Evolutionary conservation across 2,113 vertebrate genomes (phyloP), one percentile per base, ranked within the genome.

Genomic region (Grallaria varia): DNA sequence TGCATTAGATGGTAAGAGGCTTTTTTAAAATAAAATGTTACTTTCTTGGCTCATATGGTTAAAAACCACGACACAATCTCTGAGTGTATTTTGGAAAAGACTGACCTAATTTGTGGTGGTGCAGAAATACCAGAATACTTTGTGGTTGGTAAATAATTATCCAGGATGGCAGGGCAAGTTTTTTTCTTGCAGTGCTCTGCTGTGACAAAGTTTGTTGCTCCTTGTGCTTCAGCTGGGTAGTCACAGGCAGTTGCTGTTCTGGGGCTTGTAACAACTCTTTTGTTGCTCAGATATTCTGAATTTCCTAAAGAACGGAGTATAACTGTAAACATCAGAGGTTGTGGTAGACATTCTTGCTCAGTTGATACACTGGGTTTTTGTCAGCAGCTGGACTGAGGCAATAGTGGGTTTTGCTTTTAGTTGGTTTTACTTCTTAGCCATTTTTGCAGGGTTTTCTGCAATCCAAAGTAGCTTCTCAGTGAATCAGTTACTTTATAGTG

Each of bases 111-210:
- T 69, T 45, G 58, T 90, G 66, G 72, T 85, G 53, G 40, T 77
- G 50, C 67, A 92, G 88, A 84, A 94, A 39, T 90, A 56, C 28
- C 47, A 66, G 53, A 88, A 23, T 53, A 66, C n/a, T 25, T 71
- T 83, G 23, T 82, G 84, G 59, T 52, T 96, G 53, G 89, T 91
- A 83, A 96, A 91, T 96, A 85, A 96, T 91, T 91, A 80, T 42
- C 71, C 53, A 85, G 45, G 71, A 39, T 84, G 55, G 67, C 0
- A 4, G 56, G 37, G 47, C 37, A 91, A n/a, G 24, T 24, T 59
- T 8, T 67, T 60, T 40, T 5, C 30, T 74, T 59, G 21, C 30
- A 40, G 33, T n/a, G 40, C 45, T 93, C 22, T 76, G 45, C 67
- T 82, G 53, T 83, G 45, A 78, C 71, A 80, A 72, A 59, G 11